These are phyloP conservation scores for Ips typographus DNA, from an alignment of 1,140 invertebrate genomes.

Conservation along the genomic window DNA sequence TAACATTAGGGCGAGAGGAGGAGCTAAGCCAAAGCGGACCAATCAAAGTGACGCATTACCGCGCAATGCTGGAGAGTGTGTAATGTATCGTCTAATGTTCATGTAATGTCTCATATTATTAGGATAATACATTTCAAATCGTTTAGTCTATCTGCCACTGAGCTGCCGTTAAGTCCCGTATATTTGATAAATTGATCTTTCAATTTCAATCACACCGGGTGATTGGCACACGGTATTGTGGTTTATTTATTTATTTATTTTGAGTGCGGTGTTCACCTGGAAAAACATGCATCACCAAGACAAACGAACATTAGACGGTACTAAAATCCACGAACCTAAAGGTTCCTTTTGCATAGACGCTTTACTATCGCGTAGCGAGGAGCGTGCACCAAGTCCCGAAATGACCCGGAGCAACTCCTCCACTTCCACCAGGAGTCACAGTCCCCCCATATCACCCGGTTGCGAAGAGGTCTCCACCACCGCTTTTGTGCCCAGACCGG, in stretches of 20 bases:
- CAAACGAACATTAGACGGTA: conserved; percentile 43
- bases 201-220: background rate
- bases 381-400: conserved; percentile 44
- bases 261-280: background rate
- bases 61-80: conserved; percentile 44
- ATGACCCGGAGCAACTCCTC: conserved; percentile 48
- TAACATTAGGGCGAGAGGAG: conserved; percentile 44
- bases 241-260: background rate
- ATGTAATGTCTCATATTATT: conserved; percentile 53
- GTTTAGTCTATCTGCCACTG: conserved; percentile 50
- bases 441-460: conserved; percentile 54
- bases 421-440: conserved; percentile 47
- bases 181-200: conserved; percentile 15
- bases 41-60: conserved; percentile 40
- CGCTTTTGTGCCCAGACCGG: conserved; percentile 47
- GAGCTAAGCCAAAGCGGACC: conserved; percentile 35
- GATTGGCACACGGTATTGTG: background rate
- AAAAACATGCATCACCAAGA: conserved; percentile 37
- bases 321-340: conserved; percentile 49
- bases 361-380: conserved; percentile 54
- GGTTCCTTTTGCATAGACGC: conserved; percentile 69
- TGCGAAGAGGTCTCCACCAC: conserved; percentile 49
- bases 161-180: conserved; percentile 28
- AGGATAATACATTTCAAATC: conserved; percentile 54
- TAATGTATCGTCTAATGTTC: conserved; percentile 53